phyloP scores from a whole-genome alignment of 30 jellyfish, hydroid and myxozoan species.

The Turritopsis rubra region DNA sequence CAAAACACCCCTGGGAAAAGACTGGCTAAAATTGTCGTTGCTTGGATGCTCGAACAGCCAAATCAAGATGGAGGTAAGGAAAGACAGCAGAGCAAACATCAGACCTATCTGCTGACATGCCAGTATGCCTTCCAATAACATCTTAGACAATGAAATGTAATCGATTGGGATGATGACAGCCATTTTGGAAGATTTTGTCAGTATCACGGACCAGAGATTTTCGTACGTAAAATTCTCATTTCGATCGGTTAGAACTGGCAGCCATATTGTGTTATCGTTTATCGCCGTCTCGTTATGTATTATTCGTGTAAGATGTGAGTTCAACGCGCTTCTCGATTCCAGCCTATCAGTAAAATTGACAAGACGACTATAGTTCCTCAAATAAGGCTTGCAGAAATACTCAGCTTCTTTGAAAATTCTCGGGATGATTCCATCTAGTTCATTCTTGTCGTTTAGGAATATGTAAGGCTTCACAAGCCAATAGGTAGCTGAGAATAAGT shows the following conservation, averaged over 20 bases:
- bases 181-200: background rate
- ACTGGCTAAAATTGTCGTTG: background rate
- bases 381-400: background rate
- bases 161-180: background rate
- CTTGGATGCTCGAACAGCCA: conserved; percentile 6
- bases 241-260: background rate
- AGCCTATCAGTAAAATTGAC: background rate
- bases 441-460: background rate
- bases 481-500: background rate
- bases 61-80: background rate
- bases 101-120: background rate
- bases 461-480: conserved; percentile 10
- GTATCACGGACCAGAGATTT: background rate
- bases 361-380: background rate
- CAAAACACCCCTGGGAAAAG: background rate
- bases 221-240: background rate
- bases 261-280: background rate
- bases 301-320: background rate
- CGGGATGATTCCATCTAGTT: conserved; percentile 7
- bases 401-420: background rate
- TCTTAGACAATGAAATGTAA: background rate
- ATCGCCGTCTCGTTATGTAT: background rate
- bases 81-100: background rate
- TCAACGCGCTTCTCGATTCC: background rate
- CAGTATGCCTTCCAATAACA: background rate